These are phyloP conservation scores for Andrena camellia DNA, from an alignment of 2,888 invertebrate species.

Conservation along the genomic window DNA sequence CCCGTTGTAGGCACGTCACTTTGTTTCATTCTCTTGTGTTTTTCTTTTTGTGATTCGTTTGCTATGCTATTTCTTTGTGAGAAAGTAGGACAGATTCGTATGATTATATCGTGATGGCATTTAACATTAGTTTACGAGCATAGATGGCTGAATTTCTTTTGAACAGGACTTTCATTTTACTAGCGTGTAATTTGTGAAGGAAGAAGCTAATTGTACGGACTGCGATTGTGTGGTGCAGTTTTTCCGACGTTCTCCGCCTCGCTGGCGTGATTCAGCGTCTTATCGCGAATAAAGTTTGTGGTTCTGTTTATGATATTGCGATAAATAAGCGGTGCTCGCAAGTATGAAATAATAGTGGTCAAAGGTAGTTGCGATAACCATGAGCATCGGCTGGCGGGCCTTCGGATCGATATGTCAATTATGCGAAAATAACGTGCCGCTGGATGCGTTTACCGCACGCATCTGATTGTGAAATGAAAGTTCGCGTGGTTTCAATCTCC, in stretches of 20 bases:
- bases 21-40: not conserved
- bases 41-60: not conserved
- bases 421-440: not conserved
- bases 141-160: not conserved
- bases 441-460: not conserved
- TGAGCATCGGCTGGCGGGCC: not conserved
- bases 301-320: not conserved
- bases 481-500: not conserved
- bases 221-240: not conserved
- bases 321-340: not conserved
- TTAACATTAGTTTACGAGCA: not conserved
- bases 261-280: not conserved
- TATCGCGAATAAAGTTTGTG: not conserved
- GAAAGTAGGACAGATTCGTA: constrained; percentile 1
- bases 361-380: not conserved
- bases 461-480: not conserved
- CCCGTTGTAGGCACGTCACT: not conserved
- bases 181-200: not conserved
- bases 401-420: not conserved
- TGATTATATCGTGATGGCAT: not conserved
- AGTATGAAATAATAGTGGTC: not conserved
- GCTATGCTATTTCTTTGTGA: not conserved
- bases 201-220: not conserved
- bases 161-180: not conserved
- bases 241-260: not conserved